Conservation (phyloP, 2,113 vertebrate species). For the Elachura formosa region DNA sequence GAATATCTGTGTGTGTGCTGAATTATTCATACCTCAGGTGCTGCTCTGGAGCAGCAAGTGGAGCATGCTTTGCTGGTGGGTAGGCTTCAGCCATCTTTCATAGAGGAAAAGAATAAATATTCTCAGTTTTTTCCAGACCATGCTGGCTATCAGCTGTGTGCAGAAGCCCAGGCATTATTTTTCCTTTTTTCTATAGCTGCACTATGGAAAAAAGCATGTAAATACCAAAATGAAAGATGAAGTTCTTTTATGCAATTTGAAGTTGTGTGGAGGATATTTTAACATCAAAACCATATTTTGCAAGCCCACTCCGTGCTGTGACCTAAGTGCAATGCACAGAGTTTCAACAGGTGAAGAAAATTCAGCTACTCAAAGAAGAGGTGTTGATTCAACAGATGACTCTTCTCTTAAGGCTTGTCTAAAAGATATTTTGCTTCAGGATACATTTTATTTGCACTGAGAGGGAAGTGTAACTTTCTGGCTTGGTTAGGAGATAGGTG, state of each 20-base stretch:
- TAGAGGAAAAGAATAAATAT: neutral
- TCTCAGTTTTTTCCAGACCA: neutral
- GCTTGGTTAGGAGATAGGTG: neutral
- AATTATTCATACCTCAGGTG: conserved; percentile 22
- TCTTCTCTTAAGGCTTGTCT: neutral
- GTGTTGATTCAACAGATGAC: neutral
- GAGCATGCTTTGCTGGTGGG: neutral
- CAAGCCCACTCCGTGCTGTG: neutral
- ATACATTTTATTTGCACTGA: neutral
- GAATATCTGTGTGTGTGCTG: neutral
- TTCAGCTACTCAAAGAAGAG: neutral
- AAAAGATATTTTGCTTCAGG: neutral
- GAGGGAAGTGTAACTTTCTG: neutral
- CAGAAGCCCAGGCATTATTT: neutral
- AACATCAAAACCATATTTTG: neutral
- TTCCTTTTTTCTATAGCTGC: neutral
- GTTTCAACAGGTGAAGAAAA: neutral
- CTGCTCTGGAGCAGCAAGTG: neutral
- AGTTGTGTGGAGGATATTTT: neutral
- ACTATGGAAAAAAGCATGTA: fast-evolving
- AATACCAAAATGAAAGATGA: neutral
- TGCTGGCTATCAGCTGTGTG: neutral
- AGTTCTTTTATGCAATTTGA: neutral
- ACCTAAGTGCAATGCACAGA: neutral
- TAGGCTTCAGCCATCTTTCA: neutral